These are phyloP conservation scores for Falco peregrinus DNA, from an alignment of 2,797 vertebrate genomes.

Conservation along the genomic window DNA sequence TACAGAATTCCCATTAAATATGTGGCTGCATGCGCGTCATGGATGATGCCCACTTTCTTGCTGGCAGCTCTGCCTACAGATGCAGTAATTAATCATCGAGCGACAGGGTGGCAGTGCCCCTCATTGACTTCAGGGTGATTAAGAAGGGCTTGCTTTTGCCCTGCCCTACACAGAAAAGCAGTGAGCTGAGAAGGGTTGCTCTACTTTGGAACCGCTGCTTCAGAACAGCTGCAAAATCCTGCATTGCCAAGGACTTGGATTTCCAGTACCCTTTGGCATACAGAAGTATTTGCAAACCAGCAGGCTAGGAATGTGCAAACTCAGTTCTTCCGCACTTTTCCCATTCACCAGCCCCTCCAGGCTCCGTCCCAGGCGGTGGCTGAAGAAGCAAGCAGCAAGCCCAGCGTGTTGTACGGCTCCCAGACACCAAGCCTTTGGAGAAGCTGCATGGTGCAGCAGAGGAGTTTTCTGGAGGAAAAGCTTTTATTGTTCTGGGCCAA, in stretches of 20 bases:
- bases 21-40: not conserved
- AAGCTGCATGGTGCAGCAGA: not conserved
- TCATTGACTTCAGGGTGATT: not conserved
- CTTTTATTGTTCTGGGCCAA: not conserved
- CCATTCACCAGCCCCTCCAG: not conserved
- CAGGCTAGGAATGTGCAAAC: not conserved
- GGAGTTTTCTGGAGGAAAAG: not conserved
- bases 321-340: not conserved
- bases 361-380: not conserved
- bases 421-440: not conserved
- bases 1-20: not conserved
- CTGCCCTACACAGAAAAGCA: conserved; percentile 5
- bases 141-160: not conserved
- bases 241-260: not conserved
- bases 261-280: not conserved
- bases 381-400: not conserved
- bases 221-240: not conserved
- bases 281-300: not conserved
- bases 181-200: not conserved
- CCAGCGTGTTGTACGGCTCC: not conserved
- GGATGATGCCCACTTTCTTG: conserved; percentile 18
- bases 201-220: not conserved
- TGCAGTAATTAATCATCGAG: conserved; percentile 49
- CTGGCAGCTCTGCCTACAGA: conserved; percentile 51
- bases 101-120: conserved; percentile 49